Evolutionary conservation across 2,113 vertebrate species (phyloP).

Genomic region (Dasyornis broadbenti): DNA sequence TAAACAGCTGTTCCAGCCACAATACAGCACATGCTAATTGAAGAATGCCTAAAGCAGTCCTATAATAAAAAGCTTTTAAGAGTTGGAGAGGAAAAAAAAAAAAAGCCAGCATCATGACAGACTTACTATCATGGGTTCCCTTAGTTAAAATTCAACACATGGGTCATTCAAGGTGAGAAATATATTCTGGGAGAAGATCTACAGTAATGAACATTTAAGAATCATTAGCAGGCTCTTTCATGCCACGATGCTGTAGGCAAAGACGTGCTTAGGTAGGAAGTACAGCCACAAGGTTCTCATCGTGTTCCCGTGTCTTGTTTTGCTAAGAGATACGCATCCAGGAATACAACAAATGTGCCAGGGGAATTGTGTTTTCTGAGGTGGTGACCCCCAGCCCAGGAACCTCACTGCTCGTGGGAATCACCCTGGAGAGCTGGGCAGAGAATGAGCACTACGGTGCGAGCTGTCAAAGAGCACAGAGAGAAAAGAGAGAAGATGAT

Average conservation of each 20-base stretch:
- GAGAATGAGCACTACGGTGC: background rate
- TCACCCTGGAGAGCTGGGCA: background rate
- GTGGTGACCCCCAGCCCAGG: background rate
- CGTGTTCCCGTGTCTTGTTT: background rate
- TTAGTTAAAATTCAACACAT: slow-evolving; percentile 59
- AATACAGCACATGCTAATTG: slow-evolving; percentile 77
- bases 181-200: slow-evolving; percentile 46
- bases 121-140: slow-evolving; percentile 43
- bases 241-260: slow-evolving; percentile 35
- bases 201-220: slow-evolving; percentile 54
- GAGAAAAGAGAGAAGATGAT: background rate
- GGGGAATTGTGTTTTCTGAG: background rate
- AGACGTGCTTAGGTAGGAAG: slow-evolving; percentile 24
- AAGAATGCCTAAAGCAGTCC: slow-evolving; percentile 75
- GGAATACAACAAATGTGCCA: background rate
- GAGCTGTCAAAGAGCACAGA: background rate
- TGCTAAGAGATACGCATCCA: background rate
- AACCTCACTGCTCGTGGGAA: background rate
- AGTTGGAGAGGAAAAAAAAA: slow-evolving; percentile 5
- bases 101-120: slow-evolving; percentile 21
- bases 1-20: slow-evolving; percentile 78
- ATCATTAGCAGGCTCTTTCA: slow-evolving; percentile 56
- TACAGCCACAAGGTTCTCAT: slow-evolving; percentile 17
- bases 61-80: slow-evolving; percentile 71
- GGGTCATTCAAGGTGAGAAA: slow-evolving; percentile 64